These are phyloP conservation scores for Origma solitaria DNA, from an alignment of 2,113 vertebrate genomes.

Conservation along the genomic window DNA sequence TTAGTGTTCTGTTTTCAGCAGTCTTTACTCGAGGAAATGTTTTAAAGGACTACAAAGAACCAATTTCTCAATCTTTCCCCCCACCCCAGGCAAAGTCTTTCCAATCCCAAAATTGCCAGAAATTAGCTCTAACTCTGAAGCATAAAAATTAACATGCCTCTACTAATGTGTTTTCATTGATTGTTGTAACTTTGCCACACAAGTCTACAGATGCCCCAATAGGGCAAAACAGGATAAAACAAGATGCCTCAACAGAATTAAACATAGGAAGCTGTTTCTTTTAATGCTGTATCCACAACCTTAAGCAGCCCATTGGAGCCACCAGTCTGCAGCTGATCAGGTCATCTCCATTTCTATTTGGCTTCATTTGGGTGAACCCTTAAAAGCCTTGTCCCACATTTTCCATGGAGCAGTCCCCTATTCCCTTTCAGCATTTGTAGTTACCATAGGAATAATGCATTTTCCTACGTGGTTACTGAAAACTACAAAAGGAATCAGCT, in stretches of 20 bases:
- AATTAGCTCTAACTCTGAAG: not conserved
- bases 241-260: not conserved
- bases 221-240: not conserved
- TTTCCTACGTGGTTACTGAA: not conserved
- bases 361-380: not conserved
- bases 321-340: not conserved
- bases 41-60: not conserved
- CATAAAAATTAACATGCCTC: not conserved
- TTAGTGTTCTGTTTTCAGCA: not conserved
- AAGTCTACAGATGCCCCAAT: not conserved
- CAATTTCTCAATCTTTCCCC: not conserved
- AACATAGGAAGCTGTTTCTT: not conserved
- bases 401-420: not conserved
- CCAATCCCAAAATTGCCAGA: not conserved
- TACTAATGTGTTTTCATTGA: not conserved
- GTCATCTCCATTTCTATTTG: not conserved
- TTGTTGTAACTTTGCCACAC: not conserved
- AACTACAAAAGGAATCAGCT: not conserved
- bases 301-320: not conserved
- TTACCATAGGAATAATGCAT: not conserved
- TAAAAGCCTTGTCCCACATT: not conserved
- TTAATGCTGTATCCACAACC: not conserved
- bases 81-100: not conserved
- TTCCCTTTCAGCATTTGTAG: not conserved
- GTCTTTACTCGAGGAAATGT: not conserved